Evolutionary conservation across 2,888 invertebrate species (phyloP).

Genomic region (Phytoseiulus persimilis): DNA sequence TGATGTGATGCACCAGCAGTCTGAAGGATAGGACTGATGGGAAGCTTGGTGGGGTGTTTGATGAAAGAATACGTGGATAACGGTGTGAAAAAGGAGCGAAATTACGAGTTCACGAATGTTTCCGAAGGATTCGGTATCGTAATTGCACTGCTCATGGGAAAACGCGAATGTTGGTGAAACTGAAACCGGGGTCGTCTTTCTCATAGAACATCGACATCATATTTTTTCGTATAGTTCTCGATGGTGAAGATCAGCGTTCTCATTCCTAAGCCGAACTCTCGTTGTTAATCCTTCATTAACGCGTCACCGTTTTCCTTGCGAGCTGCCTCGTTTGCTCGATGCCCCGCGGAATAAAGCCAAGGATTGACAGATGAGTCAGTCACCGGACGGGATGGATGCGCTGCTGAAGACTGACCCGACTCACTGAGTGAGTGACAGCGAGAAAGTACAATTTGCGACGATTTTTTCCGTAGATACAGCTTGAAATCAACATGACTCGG

Average conservation of each 20-base stretch:
- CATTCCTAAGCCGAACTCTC: background rate
- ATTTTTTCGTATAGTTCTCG: background rate
- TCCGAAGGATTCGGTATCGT: background rate
- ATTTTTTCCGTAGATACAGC: no score
- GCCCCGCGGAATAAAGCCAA: no score
- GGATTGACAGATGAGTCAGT: no score
- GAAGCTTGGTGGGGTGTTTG: background rate
- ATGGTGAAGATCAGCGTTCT: background rate
- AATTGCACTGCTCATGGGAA: slow-evolving; percentile 5
- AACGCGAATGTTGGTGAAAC: background rate
- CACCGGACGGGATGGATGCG: no score
- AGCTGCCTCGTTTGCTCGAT: no score
- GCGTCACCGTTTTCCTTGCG: background rate
- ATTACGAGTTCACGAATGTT: background rate
- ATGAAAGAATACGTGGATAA: background rate
- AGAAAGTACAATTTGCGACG: no score
- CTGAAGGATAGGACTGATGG: background rate
- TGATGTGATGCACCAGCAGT: background rate
- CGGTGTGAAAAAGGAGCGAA: background rate
- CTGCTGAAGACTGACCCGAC: no score
- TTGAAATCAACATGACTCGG: no score
- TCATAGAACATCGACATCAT: background rate
- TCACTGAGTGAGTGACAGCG: no score
- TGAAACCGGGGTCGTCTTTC: background rate
- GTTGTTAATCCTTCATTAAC: background rate